phyloP scores from a whole-genome alignment of 2,113 vertebrate species.

The Zonotrichia leucophrys region DNA sequence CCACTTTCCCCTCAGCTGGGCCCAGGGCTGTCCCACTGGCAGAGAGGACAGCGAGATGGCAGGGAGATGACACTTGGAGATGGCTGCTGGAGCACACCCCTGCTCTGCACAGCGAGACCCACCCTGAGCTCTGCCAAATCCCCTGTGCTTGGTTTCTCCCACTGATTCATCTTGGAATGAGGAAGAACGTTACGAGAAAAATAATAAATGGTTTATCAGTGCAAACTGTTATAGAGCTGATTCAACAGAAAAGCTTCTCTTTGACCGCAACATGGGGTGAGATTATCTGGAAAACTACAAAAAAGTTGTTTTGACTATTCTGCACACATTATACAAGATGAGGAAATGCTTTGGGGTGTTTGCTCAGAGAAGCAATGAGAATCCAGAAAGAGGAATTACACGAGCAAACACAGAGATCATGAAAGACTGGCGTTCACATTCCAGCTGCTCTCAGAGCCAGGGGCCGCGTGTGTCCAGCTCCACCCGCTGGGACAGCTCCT shows the following conservation, averaged over 20 bases:
- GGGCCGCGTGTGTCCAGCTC: rapidly evolving
- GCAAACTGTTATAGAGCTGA: not conserved
- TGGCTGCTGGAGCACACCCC: not conserved
- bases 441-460: not conserved
- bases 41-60: not conserved
- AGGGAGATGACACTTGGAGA: rapidly evolving
- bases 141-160: not conserved
- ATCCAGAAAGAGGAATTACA: not conserved
- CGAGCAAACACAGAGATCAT: not conserved
- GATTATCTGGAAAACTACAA: not conserved
- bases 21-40: not conserved
- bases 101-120: rapidly evolving
- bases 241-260: not conserved
- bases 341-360: not conserved
- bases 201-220: no score
- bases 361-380: not conserved
- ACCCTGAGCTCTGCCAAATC: not conserved
- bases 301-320: not conserved
- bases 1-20: rapidly evolving
- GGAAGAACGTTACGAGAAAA: not conserved
- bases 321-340: rapidly evolving
- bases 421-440: not conserved
- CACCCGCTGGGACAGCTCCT: not conserved
- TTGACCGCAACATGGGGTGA: not conserved
- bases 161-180: not conserved